Percentiles rank a stretch among this genome's conserved stretches.
Evolutionary conservation across 2,888 invertebrate species (phyloP).

Genomic region (Cryptophagus acutangulus): DNA sequence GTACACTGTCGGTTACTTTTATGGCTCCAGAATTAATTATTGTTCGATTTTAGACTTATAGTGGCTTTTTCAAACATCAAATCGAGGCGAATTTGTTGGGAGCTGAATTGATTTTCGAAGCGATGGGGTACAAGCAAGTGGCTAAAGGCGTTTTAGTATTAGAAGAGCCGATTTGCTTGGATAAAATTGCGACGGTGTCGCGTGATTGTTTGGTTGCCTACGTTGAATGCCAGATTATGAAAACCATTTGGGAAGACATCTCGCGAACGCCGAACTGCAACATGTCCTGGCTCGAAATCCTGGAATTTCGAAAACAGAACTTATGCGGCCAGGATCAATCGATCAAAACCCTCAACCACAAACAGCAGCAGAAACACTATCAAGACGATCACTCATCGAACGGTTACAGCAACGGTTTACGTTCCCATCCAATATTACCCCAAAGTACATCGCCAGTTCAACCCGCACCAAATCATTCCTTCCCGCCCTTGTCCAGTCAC

Average conservation of each 20-base stretch:
- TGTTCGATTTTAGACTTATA: conserved; percentile 61
- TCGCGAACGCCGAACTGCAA: conserved; percentile 50
- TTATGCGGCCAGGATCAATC: conserved; percentile 54
- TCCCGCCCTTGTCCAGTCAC: conserved; percentile 31
- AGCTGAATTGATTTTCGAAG: conserved; percentile 70
- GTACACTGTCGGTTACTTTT: neutral
- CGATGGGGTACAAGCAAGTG: conserved; percentile 73
- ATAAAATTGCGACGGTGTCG: conserved; percentile 72
- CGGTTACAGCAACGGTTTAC: conserved; percentile 24
- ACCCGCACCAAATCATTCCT: conserved; percentile 35
- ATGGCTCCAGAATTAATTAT: neutral
- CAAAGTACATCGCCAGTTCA: conserved; percentile 23
- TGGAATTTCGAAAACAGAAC: conserved; percentile 56
- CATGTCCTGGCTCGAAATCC: conserved; percentile 64
- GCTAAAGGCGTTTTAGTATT: conserved; percentile 57
- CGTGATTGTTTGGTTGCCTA: conserved; percentile 81
- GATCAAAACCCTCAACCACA: conserved; percentile 49
- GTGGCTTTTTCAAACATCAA: conserved; percentile 84
- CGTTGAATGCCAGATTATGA: conserved; percentile 84
- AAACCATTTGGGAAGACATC: conserved; percentile 68
- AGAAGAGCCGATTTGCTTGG: conserved; percentile 75
- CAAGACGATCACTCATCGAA: conserved; percentile 33
- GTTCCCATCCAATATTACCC: conserved; percentile 1
- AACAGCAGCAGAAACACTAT: conserved; percentile 46
- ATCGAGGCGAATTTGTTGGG: conserved; percentile 75